Base-by-base conservation (phyloP, 2,113 vertebrate genomes). In the Asarcornis scutulata region DNA sequence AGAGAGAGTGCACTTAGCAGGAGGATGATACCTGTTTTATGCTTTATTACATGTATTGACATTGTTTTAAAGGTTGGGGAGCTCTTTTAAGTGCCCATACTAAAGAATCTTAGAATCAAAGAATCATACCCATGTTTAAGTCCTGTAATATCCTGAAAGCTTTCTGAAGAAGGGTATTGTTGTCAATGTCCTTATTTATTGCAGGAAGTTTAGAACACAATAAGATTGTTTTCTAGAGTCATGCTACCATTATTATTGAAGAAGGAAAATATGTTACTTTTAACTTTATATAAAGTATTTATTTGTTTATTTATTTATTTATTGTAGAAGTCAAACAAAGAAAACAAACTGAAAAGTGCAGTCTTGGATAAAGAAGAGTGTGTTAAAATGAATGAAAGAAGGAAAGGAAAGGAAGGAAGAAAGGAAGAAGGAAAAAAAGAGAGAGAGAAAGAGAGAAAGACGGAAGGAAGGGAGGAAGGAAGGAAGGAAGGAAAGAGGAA, bases 1-100 rank as follows among this genome's bases (percentile, higher is more conserved):
- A 96, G 95, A 96, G 74, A 95, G 83, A 96, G 83, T 92, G 89
- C 86, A 97, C 96, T 97, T 98, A 97, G 96, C 95, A 93, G 97
- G 96, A 97, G 91, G 97, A 72, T 95, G 92, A 96, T 96, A 93
- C 97, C 93, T 85, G 76, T 91, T 96, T 88, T 97, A 81, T 95
- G 72, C 76, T 89, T 94, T 93, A 90, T 97, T 96, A 40, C 40
- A 40, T 40, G 40, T 40, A 94, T 89, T 91, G 86, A 86, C 95
- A 90, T 84, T 97, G 96, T 97, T 97, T 86, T 91, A 95, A 91
- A 92, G 81, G 83, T 93, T 88, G 95, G 52, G 22, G 42, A 95
- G 42, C n/a, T 94, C 59, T 48, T 94, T 91, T 86, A 91, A 82
- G 8, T 55, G 5, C 26, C 67, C 14, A 11, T 69, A 62, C 17